Evolutionary conservation across 2,888 invertebrate genomes (phyloP), one percentile per base, ranked within the genome.

Genomic region (Syrista parreyssii): DNA sequence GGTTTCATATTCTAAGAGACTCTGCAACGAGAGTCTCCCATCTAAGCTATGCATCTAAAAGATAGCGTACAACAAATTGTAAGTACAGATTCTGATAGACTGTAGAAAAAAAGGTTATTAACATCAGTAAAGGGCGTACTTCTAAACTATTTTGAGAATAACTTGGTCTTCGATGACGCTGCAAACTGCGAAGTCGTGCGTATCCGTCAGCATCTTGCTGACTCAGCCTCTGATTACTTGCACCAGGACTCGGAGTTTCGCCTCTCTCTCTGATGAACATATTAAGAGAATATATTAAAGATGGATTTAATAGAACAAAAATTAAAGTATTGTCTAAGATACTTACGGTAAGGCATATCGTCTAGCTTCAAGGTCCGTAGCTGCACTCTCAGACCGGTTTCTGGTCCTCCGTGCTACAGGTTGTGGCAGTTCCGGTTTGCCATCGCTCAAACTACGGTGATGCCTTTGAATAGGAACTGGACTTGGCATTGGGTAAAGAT

Each of bases 221-320:
- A 85, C 95, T 95, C 30, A 96, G 93, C 81, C 96, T 95, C 79
- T 96, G 96, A 82, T 96, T 95, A 91, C 97, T 97, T 32, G 97
- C 96, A 88, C 98, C 97, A 1, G 98, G 97, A 92, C 97, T 98
- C 35, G 98, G 93, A 74, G 96, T 96, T 87, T 95, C 94, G 83
- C 95, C 94, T 90, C 95, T 93, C 83, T 96, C 96, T 82, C 96
- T 95, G 88, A 23, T 23, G 9, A 55, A 23, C 23, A 55, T 55
- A 23, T 71, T 15, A 32, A 71, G 31, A 71, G 15, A 6, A 32
- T 33, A 31, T 12, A 32, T 71, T 71, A 12, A 71, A 15, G 2
- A 33, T 31, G 23, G 31, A 6, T 33, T 33, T 15, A 71, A 31
- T 11, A 69, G 32, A 69, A 71, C 30, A 68, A 12, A 69, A 69